Evolutionary conservation across 2,888 invertebrate genomes (phyloP), one percentile per base, ranked within the genome.

Genomic region (Lasius platythorax): DNA sequence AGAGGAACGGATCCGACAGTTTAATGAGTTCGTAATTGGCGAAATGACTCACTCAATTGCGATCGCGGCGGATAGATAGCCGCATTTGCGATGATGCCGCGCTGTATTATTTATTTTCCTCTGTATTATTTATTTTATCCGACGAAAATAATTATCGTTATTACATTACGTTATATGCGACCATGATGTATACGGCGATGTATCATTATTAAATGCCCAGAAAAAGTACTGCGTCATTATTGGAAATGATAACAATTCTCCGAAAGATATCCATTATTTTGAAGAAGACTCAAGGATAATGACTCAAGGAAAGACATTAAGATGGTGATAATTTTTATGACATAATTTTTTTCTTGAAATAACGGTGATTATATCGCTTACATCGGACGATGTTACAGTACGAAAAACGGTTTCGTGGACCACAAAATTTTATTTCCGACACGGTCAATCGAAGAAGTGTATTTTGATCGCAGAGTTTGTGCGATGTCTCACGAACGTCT

Each of bases 391-490:
- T 61, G 68, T 37, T 74, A 63, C 37, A 53, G 58, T 67, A 4
- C 1, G 37, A 64, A 18, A 75, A 86, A 74, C 63, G 53, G 43
- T 75, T 66, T 75, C 12, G 18, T 40, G 53, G 30, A 9, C 58
- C 63, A 53, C 61, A 68, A 66, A n/a, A 83, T 81, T 81, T 86
- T 83, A 88, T 87, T 88, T 88, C 73, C 76, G 37, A 83, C 87
- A 78, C 85, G 83, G 9, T 63, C 87, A 63, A 88, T 79, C 81
- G 83, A 88, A 83, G 78, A 88, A 88, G 83, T 66, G 68, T 88
- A 88, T 88, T 88, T 88, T 73, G 81, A 85, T 88, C 88, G 88
- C 88, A 83, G 12, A 46, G 23, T n/a, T 37, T 37, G 53, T 40
- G 79, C 74, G 78, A 11, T 12, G 33, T 37, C 70, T 46, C 43